These are phyloP conservation scores for Tyrannus savana DNA, from an alignment of 2,113 vertebrate genomes.

Conservation along the genomic window DNA sequence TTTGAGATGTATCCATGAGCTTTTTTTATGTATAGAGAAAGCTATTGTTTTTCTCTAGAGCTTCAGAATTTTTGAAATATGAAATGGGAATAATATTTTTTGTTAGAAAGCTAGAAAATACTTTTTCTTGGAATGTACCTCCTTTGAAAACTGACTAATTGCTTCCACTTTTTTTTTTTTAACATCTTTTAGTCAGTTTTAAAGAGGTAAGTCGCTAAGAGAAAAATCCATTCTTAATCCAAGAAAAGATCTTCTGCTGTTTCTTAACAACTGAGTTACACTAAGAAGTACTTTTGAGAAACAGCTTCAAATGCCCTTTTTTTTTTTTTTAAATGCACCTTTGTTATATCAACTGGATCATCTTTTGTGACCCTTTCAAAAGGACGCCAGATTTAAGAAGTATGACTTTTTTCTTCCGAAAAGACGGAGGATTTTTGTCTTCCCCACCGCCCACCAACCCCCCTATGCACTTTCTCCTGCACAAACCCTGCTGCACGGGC, in stretches of 20 bases:
- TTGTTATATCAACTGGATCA: neutral
- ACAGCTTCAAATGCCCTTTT: neutral
- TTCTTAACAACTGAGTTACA: neutral
- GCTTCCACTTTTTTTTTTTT: neutral
- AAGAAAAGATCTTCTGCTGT: neutral
- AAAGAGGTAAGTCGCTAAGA: neutral
- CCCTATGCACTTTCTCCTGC: fast-evolving
- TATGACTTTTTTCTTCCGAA: neutral
- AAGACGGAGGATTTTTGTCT: fast-evolving
- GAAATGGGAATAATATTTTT: neutral
- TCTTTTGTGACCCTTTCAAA: neutral
- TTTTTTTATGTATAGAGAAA: neutral
- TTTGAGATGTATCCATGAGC: neutral
- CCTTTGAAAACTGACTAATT: neutral
- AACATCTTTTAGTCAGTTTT: neutral
- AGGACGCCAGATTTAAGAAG: neutral
- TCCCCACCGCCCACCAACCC: fast-evolving
- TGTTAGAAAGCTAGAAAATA: neutral
- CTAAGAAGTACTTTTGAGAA: neutral
- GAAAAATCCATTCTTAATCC: neutral
- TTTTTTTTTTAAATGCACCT: neutral
- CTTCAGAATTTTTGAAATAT: neutral
- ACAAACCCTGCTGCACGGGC: neutral
- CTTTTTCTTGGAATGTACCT: neutral
- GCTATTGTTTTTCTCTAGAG: neutral